Evolutionary conservation across 1,140 invertebrate genomes (phyloP).

Genomic region (Bombyx mori): DNA sequence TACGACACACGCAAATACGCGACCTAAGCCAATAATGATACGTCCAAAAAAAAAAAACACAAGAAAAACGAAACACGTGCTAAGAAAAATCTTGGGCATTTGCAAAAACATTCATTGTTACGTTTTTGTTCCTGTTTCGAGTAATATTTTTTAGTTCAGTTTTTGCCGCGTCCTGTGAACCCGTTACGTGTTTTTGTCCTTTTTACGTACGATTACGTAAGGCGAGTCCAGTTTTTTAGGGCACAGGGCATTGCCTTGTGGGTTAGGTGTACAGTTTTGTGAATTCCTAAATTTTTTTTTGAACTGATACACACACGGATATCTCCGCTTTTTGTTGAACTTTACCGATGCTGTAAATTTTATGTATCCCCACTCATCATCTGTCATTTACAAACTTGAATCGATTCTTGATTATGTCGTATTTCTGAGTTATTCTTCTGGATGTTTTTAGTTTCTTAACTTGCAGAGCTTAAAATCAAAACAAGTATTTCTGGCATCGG

Average conservation of each 20-base stretch:
- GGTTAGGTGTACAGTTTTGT: neutral
- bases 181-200: slow-evolving; percentile 54
- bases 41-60: slow-evolving; percentile 37
- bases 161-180: slow-evolving; percentile 26
- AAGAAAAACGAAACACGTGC: slow-evolving; percentile 53
- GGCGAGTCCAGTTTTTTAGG: slow-evolving; percentile 9
- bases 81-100: slow-evolving; percentile 46
- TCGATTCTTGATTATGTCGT: too few relatives aligned
- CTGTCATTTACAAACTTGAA: too few relatives aligned
- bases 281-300: neutral
- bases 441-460: too few relatives aligned
- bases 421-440: too few relatives aligned
- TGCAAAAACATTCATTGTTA: slow-evolving; percentile 51
- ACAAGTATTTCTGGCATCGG: too few relatives aligned
- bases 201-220: slow-evolving; percentile 42
- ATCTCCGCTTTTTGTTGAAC: too few relatives aligned
- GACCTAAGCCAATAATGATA: slow-evolving; percentile 28
- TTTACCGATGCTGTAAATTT: too few relatives aligned
- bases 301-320: too few relatives aligned
- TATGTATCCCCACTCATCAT: too few relatives aligned
- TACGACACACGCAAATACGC: slow-evolving; percentile 1
- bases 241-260: neutral
- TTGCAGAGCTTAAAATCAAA: too few relatives aligned
- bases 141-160: slow-evolving; percentile 29
- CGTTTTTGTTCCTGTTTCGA: slow-evolving; percentile 45